Base-by-base conservation (phyloP, 1,140 invertebrate genomes). In the Lucilia sericata region DNA sequence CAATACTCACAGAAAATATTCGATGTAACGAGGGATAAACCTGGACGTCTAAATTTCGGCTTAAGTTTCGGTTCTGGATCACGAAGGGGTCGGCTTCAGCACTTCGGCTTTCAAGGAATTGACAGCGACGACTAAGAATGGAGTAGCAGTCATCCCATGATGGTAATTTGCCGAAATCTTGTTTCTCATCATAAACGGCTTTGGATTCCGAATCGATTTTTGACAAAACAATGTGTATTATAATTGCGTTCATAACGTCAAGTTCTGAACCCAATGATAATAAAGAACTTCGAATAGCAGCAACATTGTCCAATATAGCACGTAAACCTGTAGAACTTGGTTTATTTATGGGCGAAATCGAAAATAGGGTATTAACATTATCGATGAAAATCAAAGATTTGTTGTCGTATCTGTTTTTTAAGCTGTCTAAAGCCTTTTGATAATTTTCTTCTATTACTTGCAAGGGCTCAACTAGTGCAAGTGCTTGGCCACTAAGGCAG, bases 371-470 rank as follows among this genome's bases (percentile, higher is more conserved):
- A 34, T 19, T 34, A 36, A 82, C 65, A 4, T 82, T 30, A 47
- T 83, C 84, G 30, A 83, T 30, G 30, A 85, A 85, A 2, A 85
- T 85, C 9, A 85, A 47, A 42, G 49, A 60, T 12, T 82, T 82
- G 21, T 85, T 85, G 74, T 85, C 76, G 80, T 82, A 85, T 5
- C 82, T 19, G 13, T 83, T 65, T 17, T 81, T 81, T 51, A 84
- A 55, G 65, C 55, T 60, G 12, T 74, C 30, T 14, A 85, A 36
- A 10, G 84, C 82, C 36, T 84, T 85, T 5, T 30, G 65, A 55
- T 85, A 85, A 82, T 85, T 85, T 81, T 85, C 25, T 21, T 82
- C 78, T 55, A 82, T 55, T 14, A 85, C 74, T 36, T 81, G 84
- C 34, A 83, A 84, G 36, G 82, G 5, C 42, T 34, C 42, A 14